Conservation (phyloP, 1,140 invertebrate genomes). For the Hermetia illucens region DNA sequence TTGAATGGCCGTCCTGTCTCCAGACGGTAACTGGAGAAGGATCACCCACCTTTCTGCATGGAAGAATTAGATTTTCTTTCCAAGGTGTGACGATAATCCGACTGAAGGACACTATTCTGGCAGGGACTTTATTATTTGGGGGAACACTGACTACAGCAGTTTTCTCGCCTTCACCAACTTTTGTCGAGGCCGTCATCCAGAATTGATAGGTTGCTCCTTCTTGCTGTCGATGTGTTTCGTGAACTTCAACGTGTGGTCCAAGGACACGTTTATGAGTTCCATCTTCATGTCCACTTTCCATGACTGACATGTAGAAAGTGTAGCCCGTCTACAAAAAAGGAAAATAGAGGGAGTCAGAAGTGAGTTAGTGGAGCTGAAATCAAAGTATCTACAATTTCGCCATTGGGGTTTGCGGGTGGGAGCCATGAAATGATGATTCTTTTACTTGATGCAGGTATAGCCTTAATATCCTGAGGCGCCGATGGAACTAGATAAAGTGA, state of each 20-base stretch:
- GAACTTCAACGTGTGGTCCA: constrained; percentile 44
- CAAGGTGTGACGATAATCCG: constrained; percentile 61
- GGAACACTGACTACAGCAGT: constrained; percentile 60
- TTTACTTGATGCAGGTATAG: constrained; percentile 63
- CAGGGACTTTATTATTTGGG: constrained; percentile 66
- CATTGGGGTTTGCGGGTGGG: constrained; percentile 58
- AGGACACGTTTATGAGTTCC: constrained; percentile 55
- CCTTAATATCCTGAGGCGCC: constrained; percentile 75
- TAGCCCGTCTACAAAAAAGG: constrained; percentile 37
- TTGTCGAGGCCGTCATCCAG: constrained; percentile 67
- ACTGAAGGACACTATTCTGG: constrained; percentile 69
- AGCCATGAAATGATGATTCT: constrained; percentile 82
- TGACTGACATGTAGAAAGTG: constrained; percentile 65
- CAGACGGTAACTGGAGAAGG: constrained; percentile 57
- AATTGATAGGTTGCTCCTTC: constrained; percentile 60
- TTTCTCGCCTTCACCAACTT: constrained; percentile 64
- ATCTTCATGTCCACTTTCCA: constrained; percentile 57
- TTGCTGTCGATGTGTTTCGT: constrained; percentile 57
- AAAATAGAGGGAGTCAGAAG: constrained; percentile 1
- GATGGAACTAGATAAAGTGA: constrained; percentile 51
- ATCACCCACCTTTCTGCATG: constrained; percentile 66
- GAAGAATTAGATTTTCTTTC: constrained; percentile 67
- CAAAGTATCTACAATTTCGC: constrained; percentile 41
- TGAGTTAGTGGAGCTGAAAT: not conserved
- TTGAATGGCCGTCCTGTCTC: constrained; percentile 52